Base-by-base conservation (phyloP, 1,140 invertebrate genomes). In the Homalodisca vitripennis region DNA sequence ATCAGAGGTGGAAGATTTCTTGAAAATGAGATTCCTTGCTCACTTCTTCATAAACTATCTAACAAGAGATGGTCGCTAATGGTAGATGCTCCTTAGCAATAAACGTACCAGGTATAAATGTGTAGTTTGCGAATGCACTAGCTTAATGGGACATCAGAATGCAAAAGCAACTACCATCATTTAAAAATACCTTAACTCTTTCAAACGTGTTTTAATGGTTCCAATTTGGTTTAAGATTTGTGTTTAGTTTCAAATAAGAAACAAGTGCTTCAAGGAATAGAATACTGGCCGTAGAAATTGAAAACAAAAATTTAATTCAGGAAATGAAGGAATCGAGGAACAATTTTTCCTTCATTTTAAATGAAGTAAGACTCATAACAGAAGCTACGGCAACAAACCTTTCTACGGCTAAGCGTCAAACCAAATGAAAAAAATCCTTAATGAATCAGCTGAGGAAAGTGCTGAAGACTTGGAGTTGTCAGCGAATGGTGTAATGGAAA, bases 311-410 rank as follows among this genome's bases (percentile, higher is more conserved):
- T 51, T 51, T 51, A 22, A n/a, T 51, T 51, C 14, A 51, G 48
- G 48, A 51, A 51, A 51, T 51, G 48, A 51, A 51, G 48, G 48
- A 51, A 51, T 51, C 22, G 48, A 51, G 48, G 48, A 22, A 51
- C 17, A 51, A 51, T 3, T 10, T 51, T 51, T 51, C 3, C n/a
- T 22, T n/a, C n/a, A 51, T 10, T 51, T 51, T n/a, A 10, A n/a
- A 51, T n/a, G 3, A 51, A 51, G 48, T 51, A 14, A 51, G 22
- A 51, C n/a, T 51, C 6, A 22, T 51, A 51, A 51, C 48, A 51
- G 22, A 51, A 51, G 48, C 48, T 51, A 51, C 22, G 48, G 48
- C n/a, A 3, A 20, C 48, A 20, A 22, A 51, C 48, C 48, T 51
- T 51, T 22, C 48, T 20, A 51, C n/a, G n/a, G n/a, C n/a, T n/a